Evolutionary conservation across 2,113 vertebrate genomes (phyloP).

Genomic region (Peucedramus taeniatus): DNA sequence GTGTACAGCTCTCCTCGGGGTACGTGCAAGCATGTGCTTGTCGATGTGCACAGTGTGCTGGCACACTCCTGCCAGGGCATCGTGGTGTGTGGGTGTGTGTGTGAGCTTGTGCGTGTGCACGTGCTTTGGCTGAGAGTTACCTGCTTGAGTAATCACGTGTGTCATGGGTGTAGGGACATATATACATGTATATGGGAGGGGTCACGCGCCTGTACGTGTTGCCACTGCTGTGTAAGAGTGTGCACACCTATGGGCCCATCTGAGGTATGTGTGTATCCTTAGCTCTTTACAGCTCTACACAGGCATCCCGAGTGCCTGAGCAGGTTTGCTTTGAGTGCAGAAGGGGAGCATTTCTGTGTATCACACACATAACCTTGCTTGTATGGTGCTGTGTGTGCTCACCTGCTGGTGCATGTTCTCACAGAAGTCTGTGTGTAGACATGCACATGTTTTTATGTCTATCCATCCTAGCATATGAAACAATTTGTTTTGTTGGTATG

Average conservation of each 20-base stretch:
- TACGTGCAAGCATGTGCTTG: background rate
- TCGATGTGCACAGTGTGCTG: background rate
- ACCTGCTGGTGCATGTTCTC: background rate
- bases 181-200: background rate
- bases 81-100: background rate
- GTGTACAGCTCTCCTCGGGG: background rate
- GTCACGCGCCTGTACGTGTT: rapidly evolving
- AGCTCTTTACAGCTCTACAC: rapidly evolving
- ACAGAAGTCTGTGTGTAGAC: background rate
- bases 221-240: background rate
- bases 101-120: background rate
- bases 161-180: background rate
- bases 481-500: background rate
- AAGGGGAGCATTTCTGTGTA: background rate
- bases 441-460: background rate
- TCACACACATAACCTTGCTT: background rate
- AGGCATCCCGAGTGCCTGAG: background rate
- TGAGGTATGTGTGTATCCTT: background rate
- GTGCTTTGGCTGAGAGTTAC: background rate
- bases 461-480: background rate
- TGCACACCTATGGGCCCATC: background rate
- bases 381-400: background rate
- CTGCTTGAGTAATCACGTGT: background rate
- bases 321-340: background rate
- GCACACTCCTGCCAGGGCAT: background rate